Conservation (phyloP, 2,113 vertebrate genomes). For the Rhynchopsitta pachyrhyncha region DNA sequence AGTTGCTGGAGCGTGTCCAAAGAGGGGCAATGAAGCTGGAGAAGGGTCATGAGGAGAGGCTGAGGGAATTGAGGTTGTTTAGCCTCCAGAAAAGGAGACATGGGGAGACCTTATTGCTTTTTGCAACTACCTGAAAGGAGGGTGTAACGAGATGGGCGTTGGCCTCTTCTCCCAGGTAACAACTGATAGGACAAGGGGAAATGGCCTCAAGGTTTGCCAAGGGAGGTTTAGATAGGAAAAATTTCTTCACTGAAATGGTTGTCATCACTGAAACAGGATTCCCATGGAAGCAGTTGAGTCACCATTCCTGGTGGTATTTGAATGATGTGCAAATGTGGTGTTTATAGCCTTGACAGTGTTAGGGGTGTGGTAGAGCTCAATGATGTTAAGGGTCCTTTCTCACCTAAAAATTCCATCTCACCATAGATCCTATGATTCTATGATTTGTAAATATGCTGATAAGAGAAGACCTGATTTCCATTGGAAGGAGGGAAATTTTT, state of each 20-base stretch:
- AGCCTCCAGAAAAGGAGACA: neutral
- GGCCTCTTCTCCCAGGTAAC: neutral
- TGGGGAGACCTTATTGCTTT: neutral
- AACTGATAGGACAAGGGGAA: neutral
- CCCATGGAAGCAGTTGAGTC: neutral
- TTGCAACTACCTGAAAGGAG: neutral
- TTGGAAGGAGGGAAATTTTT: neutral
- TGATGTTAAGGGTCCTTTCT: neutral
- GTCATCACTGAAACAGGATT: neutral
- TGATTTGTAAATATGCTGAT: neutral
- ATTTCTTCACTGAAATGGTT: accelerated
- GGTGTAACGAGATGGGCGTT: accelerated
- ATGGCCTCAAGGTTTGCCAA: neutral
- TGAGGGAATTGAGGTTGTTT: neutral
- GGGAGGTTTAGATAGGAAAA: neutral
- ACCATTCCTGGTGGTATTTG: neutral
- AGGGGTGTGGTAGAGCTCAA: accelerated
- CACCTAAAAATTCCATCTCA: neutral
- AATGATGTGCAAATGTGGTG: accelerated
- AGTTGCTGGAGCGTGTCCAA: accelerated
- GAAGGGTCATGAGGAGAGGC: accelerated
- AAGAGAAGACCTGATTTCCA: neutral
- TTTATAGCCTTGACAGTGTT: neutral
- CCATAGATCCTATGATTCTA: neutral
- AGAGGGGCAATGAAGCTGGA: accelerated